phyloP scores from a whole-genome alignment of 92 coral and sea anemone species.

The Ricordea florida region DNA sequence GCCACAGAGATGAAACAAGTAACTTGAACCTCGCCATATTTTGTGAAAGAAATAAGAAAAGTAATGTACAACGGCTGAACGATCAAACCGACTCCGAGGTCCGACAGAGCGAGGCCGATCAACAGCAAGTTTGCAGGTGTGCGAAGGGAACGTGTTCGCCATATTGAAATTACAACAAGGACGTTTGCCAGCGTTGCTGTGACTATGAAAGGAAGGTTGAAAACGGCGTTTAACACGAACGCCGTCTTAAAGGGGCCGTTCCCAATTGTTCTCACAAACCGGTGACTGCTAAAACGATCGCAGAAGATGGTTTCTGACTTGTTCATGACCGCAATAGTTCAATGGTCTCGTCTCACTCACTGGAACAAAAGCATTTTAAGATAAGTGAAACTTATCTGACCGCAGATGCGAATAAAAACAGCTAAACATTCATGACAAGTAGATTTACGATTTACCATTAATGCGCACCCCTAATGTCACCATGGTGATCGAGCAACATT shows the following conservation, averaged over 20 bases:
- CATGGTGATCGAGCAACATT: too few relatives aligned
- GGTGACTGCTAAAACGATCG: background rate
- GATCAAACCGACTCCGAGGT: constrained; percentile 12
- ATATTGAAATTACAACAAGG: constrained; percentile 12
- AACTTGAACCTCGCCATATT: background rate
- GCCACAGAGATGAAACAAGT: constrained; percentile 1
- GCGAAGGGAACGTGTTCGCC: constrained; percentile 8
- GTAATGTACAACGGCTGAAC: constrained; percentile 22
- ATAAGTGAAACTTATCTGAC: too few relatives aligned
- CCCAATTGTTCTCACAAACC: constrained; percentile 4
- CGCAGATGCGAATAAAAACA: too few relatives aligned
- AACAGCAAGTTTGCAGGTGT: constrained; percentile 18
- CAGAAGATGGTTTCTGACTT: constrained; percentile 3
- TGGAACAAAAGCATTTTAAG: too few relatives aligned
- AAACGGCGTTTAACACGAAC: constrained; percentile 3
- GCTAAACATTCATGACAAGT: too few relatives aligned
- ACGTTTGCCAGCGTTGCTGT: constrained; percentile 13
- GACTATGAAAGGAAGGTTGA: constrained; percentile 13
- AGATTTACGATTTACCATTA: too few relatives aligned
- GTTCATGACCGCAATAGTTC: too few relatives aligned
- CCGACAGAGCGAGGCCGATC: constrained; percentile 21
- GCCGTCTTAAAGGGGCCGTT: constrained; percentile 14
- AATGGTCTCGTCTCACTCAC: too few relatives aligned
- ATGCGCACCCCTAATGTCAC: too few relatives aligned
- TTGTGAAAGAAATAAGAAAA: background rate